Conservation (phyloP, 1,140 invertebrate genomes). For the Pseudomyrmex sp. region DNA sequence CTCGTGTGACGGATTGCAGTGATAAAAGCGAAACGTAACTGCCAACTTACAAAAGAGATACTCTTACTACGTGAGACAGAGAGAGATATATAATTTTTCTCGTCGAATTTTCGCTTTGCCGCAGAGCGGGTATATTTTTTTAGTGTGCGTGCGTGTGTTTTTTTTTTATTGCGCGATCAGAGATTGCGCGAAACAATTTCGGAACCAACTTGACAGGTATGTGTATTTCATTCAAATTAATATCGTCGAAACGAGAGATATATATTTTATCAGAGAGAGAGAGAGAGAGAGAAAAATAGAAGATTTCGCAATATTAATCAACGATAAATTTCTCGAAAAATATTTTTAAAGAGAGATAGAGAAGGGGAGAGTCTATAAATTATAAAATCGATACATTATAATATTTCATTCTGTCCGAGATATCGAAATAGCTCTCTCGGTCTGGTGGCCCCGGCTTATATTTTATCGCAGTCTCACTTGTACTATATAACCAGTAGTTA, state of each 20-base stretch:
- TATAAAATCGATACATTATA: constrained; percentile 22
- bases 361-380: not conserved
- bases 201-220: not conserved
- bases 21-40: constrained; percentile 3
- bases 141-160: no score
- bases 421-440: constrained; percentile 34
- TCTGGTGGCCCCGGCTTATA: constrained; percentile 37
- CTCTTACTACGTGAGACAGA: not conserved
- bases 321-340: not conserved
- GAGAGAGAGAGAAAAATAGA: no score
- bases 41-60: not conserved
- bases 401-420: constrained; percentile 40
- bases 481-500: constrained; percentile 69
- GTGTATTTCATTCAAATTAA: constrained; percentile 1
- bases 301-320: not conserved
- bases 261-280: not conserved
- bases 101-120: no score
- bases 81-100: not conserved
- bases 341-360: not conserved
- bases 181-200: no score
- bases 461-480: constrained; percentile 67
- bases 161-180: not conserved
- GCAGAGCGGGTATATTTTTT: no score
- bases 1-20: not conserved
- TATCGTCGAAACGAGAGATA: not conserved